phyloP scores from a whole-genome alignment of 2,888 invertebrate genomes.

The Heteromurus nitidus region DNA sequence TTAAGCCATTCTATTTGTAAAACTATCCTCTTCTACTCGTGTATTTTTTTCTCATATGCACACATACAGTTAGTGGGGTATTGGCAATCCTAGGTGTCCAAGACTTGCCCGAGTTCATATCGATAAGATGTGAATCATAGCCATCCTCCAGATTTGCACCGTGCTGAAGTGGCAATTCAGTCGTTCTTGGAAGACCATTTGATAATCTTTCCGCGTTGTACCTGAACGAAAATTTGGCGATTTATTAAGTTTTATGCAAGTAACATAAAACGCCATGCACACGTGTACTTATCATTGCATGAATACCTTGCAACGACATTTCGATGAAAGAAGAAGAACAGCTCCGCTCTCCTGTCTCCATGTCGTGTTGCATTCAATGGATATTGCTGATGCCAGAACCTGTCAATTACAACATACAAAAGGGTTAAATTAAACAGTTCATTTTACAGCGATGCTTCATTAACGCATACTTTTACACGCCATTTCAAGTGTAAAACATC shows the following conservation, averaged over 20 bases:
- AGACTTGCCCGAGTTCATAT: constrained; percentile 33
- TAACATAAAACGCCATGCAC: too few species aligned
- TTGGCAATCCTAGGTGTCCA: constrained; percentile 45
- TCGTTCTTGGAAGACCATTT: constrained; percentile 34
- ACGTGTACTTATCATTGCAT: too few species aligned
- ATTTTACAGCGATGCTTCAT: not conserved
- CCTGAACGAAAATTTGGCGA: not conserved
- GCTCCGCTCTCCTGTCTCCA: constrained; percentile 26
- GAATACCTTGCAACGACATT: constrained; percentile 51
- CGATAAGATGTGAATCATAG: constrained; percentile 50
- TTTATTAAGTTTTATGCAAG: not conserved
- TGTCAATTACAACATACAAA: too few species aligned
- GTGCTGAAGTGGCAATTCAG: not conserved
- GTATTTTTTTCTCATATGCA: too few species aligned
- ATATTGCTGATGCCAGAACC: constrained; percentile 53
- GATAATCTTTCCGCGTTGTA: constrained; percentile 59
- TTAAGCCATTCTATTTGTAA: too few species aligned
- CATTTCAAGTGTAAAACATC: not conserved
- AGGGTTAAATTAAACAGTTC: not conserved
- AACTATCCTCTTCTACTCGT: too few species aligned
- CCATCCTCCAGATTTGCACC: constrained; percentile 32
- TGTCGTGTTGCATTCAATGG: constrained; percentile 43
- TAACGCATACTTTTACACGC: not conserved
- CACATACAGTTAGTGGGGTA: constrained; percentile 41
- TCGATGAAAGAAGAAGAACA: constrained; percentile 41